Percentiles rank a stretch among this genome's conserved stretches.
phyloP scores from a whole-genome alignment of 2,113 vertebrate genomes.

The Raja brachyura region DNA sequence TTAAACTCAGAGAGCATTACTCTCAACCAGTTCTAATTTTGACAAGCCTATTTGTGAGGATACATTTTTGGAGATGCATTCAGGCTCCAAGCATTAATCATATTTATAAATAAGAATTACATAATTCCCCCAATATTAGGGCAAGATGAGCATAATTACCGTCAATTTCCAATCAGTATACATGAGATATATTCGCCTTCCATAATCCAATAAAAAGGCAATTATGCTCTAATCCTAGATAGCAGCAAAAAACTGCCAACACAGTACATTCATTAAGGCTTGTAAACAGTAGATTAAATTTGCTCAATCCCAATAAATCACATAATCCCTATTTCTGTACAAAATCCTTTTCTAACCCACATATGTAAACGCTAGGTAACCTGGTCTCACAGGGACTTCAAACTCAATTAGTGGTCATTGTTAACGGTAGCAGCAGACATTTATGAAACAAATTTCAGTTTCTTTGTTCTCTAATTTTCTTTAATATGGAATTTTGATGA shows the following conservation, averaged over 20 bases:
- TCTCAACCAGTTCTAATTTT: neutral
- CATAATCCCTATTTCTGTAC: constrained; percentile 17
- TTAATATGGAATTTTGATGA: neutral
- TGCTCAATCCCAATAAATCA: constrained; percentile 9
- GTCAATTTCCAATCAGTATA: neutral
- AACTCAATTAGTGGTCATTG: constrained; percentile 31
- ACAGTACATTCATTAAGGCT: neutral
- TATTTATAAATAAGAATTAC: neutral
- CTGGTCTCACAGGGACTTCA: constrained; percentile 24
- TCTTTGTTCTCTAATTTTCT: neutral
- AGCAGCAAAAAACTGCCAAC: constrained; percentile 11
- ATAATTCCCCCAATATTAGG: neutral
- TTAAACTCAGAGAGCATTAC: neutral
- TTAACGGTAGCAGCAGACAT: neutral
- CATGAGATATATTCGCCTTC: neutral
- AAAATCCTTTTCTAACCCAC: neutral
- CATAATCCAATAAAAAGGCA: constrained; percentile 23
- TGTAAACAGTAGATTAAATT: constrained; percentile 17
- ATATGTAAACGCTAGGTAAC: constrained; percentile 9
- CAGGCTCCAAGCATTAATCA: neutral
- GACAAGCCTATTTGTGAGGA: neutral
- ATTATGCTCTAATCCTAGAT: neutral
- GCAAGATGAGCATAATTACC: neutral
- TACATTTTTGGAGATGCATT: neutral
- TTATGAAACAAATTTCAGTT: neutral